Evolutionary conservation across 2,113 vertebrate species (phyloP), one percentile per base, ranked within the genome.

Genomic region (Aplodontia rufa): DNA sequence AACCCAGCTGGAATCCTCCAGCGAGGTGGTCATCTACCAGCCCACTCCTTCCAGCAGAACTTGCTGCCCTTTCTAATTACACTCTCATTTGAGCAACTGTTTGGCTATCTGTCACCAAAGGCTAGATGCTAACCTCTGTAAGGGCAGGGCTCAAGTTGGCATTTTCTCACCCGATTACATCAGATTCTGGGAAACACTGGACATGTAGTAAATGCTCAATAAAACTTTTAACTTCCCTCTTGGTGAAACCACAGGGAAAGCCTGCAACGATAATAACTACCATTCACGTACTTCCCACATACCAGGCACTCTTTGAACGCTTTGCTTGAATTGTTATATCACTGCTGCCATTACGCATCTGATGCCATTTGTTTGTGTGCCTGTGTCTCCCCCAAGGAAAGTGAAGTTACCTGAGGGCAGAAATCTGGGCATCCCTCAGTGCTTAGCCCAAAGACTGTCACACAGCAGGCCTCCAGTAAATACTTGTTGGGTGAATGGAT

Each of bases 1-100:
- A 35, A 1, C 32, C 42, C 32, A 0, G 8, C 1, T 1, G 6
- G 35, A 16, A 3, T 8, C 66, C 60, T 24, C 8, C 8, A 0
- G 8, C 60, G 10, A 35, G 60, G 42, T 22, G 51, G 1, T 0
- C 60, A 16, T 2, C 28, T 30, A 6, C 71, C 78, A 69, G 13
- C 9, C 10, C 7, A 47, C 60, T 7, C 24, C 42, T 66, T 5
- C 66, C 28, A 1, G 7, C 1, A 42, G 64, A 80, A 7, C n/a
- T 62, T 3, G 5, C 64, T 35, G 17, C 30, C 9, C 17, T 20
- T 53, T 37, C 28, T 62, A 78, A 32, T 47, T 16, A 58, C 8
- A 16, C 8, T 10, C 47, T 40, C 72, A 1, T 28, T 17, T 13
- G 16, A 69, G 47, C 49, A 76, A 42, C 69, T 71, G 0, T 11